Conservation (phyloP, 2,113 vertebrate species). For the Tetrax tetrax region DNA sequence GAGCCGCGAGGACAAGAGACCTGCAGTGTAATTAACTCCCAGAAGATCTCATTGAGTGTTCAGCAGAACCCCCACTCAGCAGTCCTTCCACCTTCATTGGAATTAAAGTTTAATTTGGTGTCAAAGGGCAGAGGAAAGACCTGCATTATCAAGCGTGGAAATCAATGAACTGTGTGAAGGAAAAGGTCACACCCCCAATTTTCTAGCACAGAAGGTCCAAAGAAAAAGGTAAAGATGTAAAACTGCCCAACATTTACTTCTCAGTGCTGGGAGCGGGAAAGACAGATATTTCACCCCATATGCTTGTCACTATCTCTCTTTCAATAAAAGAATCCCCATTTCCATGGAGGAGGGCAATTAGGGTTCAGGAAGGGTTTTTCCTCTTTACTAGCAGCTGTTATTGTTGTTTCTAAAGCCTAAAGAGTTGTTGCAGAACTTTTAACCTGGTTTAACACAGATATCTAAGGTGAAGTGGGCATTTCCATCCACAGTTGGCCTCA, state of each 20-base stretch:
- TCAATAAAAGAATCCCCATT: not conserved
- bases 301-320: not conserved
- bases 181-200: not conserved
- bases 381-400: not conserved
- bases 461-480: not conserved
- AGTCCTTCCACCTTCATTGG: slow-evolving; percentile 13
- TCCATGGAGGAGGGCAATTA: not conserved
- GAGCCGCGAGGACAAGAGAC: slow-evolving; percentile 24
- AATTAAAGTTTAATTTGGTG: slow-evolving; percentile 69
- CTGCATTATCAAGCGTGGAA: not conserved
- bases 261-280: not conserved
- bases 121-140: slow-evolving; percentile 51
- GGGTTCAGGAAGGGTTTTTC: not conserved
- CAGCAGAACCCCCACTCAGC: not conserved
- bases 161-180: not conserved
- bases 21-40: slow-evolving; percentile 63
- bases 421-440: not conserved
- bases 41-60: not conserved
- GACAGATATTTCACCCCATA: not conserved
- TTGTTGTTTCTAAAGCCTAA: not conserved
- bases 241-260: not conserved
- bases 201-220: not conserved
- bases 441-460: not conserved
- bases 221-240: not conserved
- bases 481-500: not conserved